Conservation (phyloP, 2,797 vertebrate species). For the Poecilia velifera region DNA sequence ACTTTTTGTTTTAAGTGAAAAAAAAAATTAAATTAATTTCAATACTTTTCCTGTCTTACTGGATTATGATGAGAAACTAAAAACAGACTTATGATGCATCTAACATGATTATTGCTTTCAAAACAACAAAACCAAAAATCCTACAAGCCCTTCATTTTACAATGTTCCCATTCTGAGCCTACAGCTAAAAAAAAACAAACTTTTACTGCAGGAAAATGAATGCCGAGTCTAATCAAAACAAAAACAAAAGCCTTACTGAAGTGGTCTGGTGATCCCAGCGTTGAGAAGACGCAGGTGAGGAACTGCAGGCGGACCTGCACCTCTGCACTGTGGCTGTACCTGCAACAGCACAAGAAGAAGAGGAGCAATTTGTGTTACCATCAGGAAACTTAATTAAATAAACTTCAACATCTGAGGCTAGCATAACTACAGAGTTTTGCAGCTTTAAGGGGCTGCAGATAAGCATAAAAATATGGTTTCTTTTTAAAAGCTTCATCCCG, state of each 20-base stretch:
- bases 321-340: conserved; percentile 97
- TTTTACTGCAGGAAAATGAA: neutral
- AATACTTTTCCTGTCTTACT: neutral
- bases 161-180: neutral
- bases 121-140: neutral
- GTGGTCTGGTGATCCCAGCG: conserved; percentile 96
- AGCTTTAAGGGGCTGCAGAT: neutral
- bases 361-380: neutral
- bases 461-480: neutral
- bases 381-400: neutral
- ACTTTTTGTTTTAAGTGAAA: neutral
- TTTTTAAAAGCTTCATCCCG: neutral
- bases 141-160: neutral
- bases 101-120: neutral
- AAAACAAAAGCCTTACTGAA: conserved; percentile 87
- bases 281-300: conserved; percentile 98
- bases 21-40: neutral
- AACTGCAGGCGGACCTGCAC: conserved; percentile 98
- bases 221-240: neutral
- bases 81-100: neutral
- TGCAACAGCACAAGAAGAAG: conserved; percentile 51
- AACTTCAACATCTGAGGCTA: neutral
- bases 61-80: neutral
- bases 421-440: neutral
- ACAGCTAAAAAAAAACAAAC: neutral